These are phyloP conservation scores for Phocides pigmalion DNA, from an alignment of 1,140 invertebrate species.

Conservation along the genomic window DNA sequence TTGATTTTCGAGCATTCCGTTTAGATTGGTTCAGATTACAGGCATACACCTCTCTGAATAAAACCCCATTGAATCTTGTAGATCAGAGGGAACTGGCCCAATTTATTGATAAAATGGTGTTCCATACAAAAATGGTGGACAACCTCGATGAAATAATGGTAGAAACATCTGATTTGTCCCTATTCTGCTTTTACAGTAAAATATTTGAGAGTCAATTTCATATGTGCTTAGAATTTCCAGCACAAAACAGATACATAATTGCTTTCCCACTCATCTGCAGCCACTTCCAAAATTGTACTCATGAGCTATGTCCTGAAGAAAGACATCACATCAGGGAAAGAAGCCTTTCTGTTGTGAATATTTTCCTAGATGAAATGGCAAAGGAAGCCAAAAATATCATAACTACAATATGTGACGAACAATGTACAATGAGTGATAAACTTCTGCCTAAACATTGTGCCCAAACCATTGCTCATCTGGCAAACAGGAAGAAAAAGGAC, in stretches of 20 bases:
- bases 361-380: conserved; percentile 99
- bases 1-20: conserved; percentile 97
- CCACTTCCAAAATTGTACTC: conserved; percentile 98
- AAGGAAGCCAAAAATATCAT: conserved; percentile 99
- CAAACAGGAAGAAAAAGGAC: conserved; percentile 96
- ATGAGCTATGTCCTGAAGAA: conserved; percentile 99
- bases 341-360: conserved; percentile 98
- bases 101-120: conserved; percentile 97
- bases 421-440: conserved; percentile 96
- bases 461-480: conserved; percentile 92
- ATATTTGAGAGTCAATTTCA: conserved; percentile 99
- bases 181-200: conserved; percentile 98
- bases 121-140: conserved; percentile 99
- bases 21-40: conserved; percentile 99
- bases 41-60: conserved; percentile 95
- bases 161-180: conserved; percentile 98
- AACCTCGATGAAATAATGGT: conserved; percentile 98
- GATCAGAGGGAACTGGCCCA: conserved; percentile 95
- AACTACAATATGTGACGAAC: conserved; percentile 98
- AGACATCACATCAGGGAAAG: conserved; percentile 97
- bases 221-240: conserved; percentile 99
- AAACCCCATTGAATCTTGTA: conserved; percentile 92
- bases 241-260: conserved; percentile 98
- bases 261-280: conserved; percentile 98
- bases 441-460: conserved; percentile 98